Percentiles rank a stretch among this genome's conserved stretches.
Evolutionary conservation across 2,797 vertebrate species (phyloP).

Genomic region (Paedocypris micromegethes): DNA sequence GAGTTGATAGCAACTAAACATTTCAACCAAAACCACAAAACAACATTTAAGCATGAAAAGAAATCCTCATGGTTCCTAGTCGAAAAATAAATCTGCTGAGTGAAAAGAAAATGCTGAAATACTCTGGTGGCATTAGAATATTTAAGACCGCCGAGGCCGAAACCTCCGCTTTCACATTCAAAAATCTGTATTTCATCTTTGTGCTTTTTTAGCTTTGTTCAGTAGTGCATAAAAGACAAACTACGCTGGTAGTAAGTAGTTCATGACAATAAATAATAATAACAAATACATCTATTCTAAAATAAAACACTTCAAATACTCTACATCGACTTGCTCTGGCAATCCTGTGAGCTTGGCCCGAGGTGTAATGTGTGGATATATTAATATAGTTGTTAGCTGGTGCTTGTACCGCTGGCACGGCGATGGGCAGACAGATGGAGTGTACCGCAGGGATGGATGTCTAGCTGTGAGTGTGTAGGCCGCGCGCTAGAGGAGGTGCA

Average conservation of each 20-base stretch:
- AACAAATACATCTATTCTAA: not conserved
- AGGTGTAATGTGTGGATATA: constrained; percentile 23
- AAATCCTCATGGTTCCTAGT: constrained; percentile 23
- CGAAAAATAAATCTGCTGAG: constrained; percentile 1
- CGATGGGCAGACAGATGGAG: constrained; percentile 43
- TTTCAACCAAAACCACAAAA: constrained; percentile 32
- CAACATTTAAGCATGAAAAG: constrained; percentile 29
- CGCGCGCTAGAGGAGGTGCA: constrained; percentile 19
- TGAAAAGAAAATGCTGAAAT: constrained; percentile 25
- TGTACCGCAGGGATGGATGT: constrained; percentile 35
- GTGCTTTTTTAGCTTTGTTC: constrained; percentile 41
- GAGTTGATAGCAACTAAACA: constrained; percentile 7
- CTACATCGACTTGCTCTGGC: not conserved
- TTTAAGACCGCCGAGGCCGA: constrained; percentile 32
- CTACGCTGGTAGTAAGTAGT: constrained; percentile 35
- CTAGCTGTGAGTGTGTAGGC: constrained; percentile 28
- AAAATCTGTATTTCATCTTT: constrained; percentile 37
- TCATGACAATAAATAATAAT: constrained; percentile 15
- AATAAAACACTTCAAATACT: constrained; percentile 16
- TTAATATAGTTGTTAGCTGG: constrained; percentile 21
- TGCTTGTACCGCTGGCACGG: constrained; percentile 31
- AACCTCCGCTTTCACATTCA: constrained; percentile 37
- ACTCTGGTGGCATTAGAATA: constrained; percentile 27
- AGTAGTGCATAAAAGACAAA: constrained; percentile 40
- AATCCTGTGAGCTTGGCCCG: constrained; percentile 1